Base-by-base conservation (phyloP, 2,888 invertebrate genomes). In the Melipona beecheii region DNA sequence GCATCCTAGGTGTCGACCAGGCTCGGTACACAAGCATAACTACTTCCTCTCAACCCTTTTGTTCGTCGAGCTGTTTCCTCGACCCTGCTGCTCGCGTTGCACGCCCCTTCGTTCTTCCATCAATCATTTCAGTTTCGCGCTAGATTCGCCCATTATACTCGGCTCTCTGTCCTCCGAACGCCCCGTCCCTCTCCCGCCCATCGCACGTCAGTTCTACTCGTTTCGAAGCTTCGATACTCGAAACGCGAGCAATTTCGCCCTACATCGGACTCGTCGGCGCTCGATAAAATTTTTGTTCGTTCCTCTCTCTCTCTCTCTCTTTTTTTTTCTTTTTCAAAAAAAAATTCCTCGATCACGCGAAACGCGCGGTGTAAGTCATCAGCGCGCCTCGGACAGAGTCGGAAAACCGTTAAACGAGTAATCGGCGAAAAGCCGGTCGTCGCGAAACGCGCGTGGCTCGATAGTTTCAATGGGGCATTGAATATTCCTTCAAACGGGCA, bases 51-150 rank as follows among this genome's bases (percentile, higher is more conserved):
- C 60, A 56, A 43, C 75, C 72, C 86, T 90, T 90, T 91, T 90
- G 86, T 91, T 91, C 83, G 75, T 56, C 74, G 80, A 72, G 73
- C 84, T 81, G 73, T 83, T 82, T 83, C 81, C 82, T 79, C 82
- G 60, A 66, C 76, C 62, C 80, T 69, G 58, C 80, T 69, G 58
- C 50, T 69, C 68, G 24, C 71, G 50, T 64, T 60, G 54, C 76
- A 58, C 49, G 58, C 21, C 75, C 58, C 72, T 62, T 65, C 71
- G 43, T 81, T 78, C 78, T 85, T 81, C 83, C 90, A 91, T 90
- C 90, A 89, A 91, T 91, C 91, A 91, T 90, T 87, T 84, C 85
- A 89, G 85, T 85, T 86, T 89, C 77, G 84, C 85, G 78, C 87
- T 87, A 85, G 90, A 90, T 90, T 90, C 88, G 71, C 70, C 88